A percentile compares a stretch with the other conserved stretches of the same genome.
phyloP scores from a whole-genome alignment of 1,140 invertebrate genomes.

The Neodiprion pinetum region DNA sequence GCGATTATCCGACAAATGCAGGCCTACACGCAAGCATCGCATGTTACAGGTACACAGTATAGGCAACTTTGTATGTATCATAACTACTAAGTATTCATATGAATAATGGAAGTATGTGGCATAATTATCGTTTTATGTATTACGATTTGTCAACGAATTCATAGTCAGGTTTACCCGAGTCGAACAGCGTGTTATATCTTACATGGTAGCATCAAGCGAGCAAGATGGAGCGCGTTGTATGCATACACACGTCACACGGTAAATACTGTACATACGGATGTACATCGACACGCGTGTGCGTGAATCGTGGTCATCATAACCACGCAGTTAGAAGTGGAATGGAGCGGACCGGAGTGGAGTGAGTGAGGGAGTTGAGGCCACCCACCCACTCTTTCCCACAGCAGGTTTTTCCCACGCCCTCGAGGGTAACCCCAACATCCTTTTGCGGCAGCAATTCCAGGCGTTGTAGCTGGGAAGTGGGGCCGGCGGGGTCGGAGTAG shows the following conservation, averaged over 20 bases:
- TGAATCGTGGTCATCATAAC: neutral
- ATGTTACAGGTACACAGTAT: too few relatives aligned
- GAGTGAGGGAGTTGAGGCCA: slow-evolving; percentile 51
- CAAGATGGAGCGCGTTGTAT: neutral
- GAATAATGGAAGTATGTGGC: too few relatives aligned
- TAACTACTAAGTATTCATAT: too few relatives aligned
- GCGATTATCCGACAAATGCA: too few relatives aligned
- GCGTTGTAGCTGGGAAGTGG: slow-evolving; percentile 51
- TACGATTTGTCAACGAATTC: too few relatives aligned
- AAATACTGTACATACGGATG: neutral
- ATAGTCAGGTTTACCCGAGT: too few relatives aligned
- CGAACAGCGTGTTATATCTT: too few relatives aligned
- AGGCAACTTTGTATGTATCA: too few relatives aligned
- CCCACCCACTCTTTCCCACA: slow-evolving; percentile 82
- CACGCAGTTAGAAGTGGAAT: slow-evolving; percentile 37
- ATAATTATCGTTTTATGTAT: too few relatives aligned
- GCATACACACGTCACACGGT: neutral
- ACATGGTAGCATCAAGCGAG: too few relatives aligned
- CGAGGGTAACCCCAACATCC: slow-evolving; percentile 77
- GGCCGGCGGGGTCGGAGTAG: slow-evolving; percentile 24
- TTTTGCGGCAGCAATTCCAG: slow-evolving; percentile 63
- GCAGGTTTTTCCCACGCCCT: slow-evolving; percentile 79
- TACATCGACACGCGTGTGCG: slow-evolving; percentile 27
- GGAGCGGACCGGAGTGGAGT: slow-evolving; percentile 42
- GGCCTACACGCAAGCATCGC: too few relatives aligned